A percentile compares a stretch with the other conserved stretches of the same genome.
These are phyloP conservation scores for Colossoma macropomum DNA, from an alignment of 2,113 vertebrate genomes.

Conservation along the genomic window DNA sequence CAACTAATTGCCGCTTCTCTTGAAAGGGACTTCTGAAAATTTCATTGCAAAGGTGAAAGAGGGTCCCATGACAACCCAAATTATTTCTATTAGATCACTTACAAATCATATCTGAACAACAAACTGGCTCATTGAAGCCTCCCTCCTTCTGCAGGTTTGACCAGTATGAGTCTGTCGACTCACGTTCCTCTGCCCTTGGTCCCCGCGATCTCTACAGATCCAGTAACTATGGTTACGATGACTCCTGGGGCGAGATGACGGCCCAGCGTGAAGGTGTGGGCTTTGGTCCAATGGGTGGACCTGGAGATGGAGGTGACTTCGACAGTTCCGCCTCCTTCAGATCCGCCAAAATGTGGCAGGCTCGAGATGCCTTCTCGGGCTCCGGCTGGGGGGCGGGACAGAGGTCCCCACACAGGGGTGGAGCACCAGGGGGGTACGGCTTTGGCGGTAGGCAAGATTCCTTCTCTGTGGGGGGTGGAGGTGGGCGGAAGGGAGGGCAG, in stretches of 20 bases:
- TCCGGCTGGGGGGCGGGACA: constrained; percentile 42
- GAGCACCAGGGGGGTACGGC: constrained; percentile 74
- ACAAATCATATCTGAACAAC: neutral
- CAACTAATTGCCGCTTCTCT: too few relatives aligned
- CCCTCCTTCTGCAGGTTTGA: constrained; percentile 85
- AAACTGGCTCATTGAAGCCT: constrained; percentile 34
- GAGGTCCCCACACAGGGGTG: constrained; percentile 72
- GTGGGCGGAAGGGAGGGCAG: constrained; percentile 66
- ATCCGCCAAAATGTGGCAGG: constrained; percentile 81
- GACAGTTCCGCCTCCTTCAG: constrained; percentile 81
- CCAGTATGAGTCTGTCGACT: constrained; percentile 90
- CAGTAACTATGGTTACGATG: constrained; percentile 85
- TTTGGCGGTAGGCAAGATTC: constrained; percentile 79
- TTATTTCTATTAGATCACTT: neutral
- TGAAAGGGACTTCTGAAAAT: too few relatives aligned
- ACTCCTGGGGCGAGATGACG: constrained; percentile 79
- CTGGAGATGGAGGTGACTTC: constrained; percentile 73
- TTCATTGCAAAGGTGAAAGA: too few relatives aligned
- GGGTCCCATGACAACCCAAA: neutral
- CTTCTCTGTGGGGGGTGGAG: constrained; percentile 75
- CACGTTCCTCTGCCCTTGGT: constrained; percentile 78
- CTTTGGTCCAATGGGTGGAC: constrained; percentile 63
- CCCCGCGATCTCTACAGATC: constrained; percentile 89
- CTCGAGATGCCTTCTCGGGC: constrained; percentile 80
- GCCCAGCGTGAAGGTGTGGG: constrained; percentile 70